Evolutionary conservation across 2,113 vertebrate species (phyloP).

Genomic region (Microcebus tavaratra): DNA sequence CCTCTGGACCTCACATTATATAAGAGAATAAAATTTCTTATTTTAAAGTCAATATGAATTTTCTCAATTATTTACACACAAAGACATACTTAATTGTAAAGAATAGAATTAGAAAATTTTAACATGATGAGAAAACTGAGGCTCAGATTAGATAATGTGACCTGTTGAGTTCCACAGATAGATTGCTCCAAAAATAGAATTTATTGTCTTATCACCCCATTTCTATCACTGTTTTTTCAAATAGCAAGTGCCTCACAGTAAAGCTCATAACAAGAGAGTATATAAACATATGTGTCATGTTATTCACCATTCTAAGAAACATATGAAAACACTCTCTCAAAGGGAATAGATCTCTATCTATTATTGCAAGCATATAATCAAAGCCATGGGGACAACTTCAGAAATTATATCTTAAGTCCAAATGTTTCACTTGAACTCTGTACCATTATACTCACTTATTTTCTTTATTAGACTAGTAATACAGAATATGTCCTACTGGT

Average conservation of each 20-base stretch:
- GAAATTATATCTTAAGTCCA: conserved; percentile 3
- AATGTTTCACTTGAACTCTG: background rate
- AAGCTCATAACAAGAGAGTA: background rate
- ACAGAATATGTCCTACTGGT: background rate
- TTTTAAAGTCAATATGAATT: background rate
- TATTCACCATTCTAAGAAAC: background rate
- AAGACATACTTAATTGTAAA: conserved; percentile 21
- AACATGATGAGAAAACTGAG: background rate
- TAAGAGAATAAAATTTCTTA: background rate
- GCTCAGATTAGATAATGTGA: background rate
- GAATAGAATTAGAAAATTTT: background rate
- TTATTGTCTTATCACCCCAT: background rate
- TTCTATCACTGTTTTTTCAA: background rate
- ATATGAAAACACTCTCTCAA: conserved; percentile 8
- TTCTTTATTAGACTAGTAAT: background rate
- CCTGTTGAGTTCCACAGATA: background rate
- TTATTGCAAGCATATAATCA: background rate
- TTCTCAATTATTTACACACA: background rate
- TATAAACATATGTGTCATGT: background rate
- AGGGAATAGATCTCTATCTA: background rate
- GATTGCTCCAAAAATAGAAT: conserved; percentile 10
- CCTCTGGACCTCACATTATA: background rate
- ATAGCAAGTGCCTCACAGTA: background rate
- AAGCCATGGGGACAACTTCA: background rate
- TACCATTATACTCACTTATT: background rate